These are phyloP conservation scores for Scytalopus superciliaris DNA, from an alignment of 2,113 vertebrate species.

Conservation along the genomic window DNA sequence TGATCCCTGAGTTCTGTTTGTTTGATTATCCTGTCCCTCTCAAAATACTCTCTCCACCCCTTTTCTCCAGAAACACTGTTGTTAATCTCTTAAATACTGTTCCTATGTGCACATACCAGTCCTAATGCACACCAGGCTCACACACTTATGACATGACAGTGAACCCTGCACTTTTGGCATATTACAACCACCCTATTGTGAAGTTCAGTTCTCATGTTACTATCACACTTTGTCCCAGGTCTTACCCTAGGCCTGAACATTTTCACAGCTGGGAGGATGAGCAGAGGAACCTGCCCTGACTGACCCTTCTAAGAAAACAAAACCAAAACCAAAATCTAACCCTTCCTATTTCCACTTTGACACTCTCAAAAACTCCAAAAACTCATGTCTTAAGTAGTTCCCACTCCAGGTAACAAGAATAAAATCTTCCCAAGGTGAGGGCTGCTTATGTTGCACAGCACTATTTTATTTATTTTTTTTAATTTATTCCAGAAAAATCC, in stretches of 20 bases:
- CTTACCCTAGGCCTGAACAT: not conserved
- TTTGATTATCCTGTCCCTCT: not conserved
- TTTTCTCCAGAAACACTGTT: not conserved
- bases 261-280: not conserved
- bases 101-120: not conserved
- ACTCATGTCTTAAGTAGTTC: not conserved
- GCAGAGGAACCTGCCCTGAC: not conserved
- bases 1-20: not conserved
- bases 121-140: not conserved
- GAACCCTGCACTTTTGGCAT: not conserved
- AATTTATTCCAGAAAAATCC: not conserved
- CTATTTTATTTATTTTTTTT: not conserved
- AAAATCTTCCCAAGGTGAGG: not conserved
- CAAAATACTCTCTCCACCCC: not conserved
- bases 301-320: not conserved
- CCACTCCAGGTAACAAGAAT: not conserved
- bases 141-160: not conserved
- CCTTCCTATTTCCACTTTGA: not conserved
- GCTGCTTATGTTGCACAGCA: not conserved
- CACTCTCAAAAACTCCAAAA: rapidly evolving
- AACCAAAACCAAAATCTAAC: not conserved
- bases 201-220: not conserved
- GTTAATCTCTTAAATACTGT: not conserved
- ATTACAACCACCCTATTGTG: not conserved
- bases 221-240: not conserved